A percentile compares a stretch with the other conserved stretches of the same genome.
Evolutionary conservation across 2,888 invertebrate genomes (phyloP).

Genomic region (Elegia similella): DNA sequence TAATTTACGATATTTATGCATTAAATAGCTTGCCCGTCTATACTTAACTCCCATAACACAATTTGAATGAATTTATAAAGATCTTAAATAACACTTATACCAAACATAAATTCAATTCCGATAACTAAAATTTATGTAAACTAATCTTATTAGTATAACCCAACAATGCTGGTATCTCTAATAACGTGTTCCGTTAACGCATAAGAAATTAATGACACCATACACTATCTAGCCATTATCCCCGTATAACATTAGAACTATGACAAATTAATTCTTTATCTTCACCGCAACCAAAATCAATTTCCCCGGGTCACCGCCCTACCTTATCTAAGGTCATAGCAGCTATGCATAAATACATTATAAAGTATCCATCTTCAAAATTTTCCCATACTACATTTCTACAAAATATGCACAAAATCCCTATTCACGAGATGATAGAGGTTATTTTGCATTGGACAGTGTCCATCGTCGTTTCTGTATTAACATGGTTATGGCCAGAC

Average conservation of each 20-base stretch:
- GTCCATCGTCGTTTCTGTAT: slow-evolving; percentile 27
- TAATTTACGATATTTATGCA: no score
- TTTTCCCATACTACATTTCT: slow-evolving; percentile 30
- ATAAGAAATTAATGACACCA: slow-evolving; percentile 11
- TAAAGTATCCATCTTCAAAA: slow-evolving; percentile 47
- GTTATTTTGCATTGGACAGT: slow-evolving; percentile 28
- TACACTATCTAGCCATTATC: slow-evolving; percentile 1
- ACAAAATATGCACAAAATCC: slow-evolving; percentile 19
- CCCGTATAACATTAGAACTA: slow-evolving; percentile 20
- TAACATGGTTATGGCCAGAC: slow-evolving; percentile 63
- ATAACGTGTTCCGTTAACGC: slow-evolving; percentile 13
- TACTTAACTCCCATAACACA: background rate
- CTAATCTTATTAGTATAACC: slow-evolving; percentile 7
- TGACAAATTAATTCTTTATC: slow-evolving; percentile 24
- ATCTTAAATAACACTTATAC: background rate
- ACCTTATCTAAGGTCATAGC: slow-evolving; percentile 47
- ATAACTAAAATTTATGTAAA: slow-evolving; percentile 2
- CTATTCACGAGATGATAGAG: slow-evolving; percentile 27
- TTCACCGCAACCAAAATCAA: slow-evolving; percentile 51
- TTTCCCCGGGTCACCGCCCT: slow-evolving; percentile 53
- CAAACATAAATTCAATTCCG: background rate
- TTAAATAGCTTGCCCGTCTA: no score
- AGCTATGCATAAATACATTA: slow-evolving; percentile 65
- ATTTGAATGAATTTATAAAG: background rate
- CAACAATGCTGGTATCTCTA: slow-evolving; percentile 10